phyloP scores from a whole-genome alignment of 2,797 vertebrate genomes.

The Mormyrus hasselquistii region DNA sequence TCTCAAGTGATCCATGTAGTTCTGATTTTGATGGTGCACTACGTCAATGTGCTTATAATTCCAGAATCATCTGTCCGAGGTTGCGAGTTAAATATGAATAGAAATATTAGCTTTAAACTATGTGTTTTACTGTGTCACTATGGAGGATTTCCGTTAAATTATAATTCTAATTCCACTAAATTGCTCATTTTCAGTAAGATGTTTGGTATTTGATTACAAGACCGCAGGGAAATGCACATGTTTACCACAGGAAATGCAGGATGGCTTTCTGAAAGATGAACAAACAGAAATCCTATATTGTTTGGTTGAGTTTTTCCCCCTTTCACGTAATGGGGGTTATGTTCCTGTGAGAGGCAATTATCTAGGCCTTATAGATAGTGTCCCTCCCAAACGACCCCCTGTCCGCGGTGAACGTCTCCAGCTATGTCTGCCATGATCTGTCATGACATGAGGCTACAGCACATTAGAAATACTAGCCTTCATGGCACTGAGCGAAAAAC shows the following conservation, averaged over 20 bases:
- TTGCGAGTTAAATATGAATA: neutral
- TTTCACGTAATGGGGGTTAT: conserved; percentile 30
- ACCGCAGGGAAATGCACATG: neutral
- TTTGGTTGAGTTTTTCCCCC: neutral
- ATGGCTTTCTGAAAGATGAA: neutral
- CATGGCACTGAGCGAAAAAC: conserved; percentile 27
- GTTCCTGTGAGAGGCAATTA: conserved; percentile 53
- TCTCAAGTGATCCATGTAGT: neutral
- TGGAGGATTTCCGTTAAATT: neutral
- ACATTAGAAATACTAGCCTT: conserved; percentile 43
- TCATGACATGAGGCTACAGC: conserved; percentile 47
- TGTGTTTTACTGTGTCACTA: neutral
- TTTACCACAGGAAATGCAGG: neutral
- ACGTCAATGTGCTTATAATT: neutral
- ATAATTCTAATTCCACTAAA: neutral
- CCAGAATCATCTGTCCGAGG: neutral
- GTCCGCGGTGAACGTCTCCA: conserved; percentile 59
- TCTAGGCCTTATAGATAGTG: conserved; percentile 58
- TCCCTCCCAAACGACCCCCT: conserved; percentile 52
- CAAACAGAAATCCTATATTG: neutral
- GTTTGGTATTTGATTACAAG: neutral
- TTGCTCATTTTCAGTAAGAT: neutral
- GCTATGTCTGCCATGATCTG: conserved; percentile 48
- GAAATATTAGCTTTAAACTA: neutral
- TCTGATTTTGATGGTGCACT: neutral